Percentiles rank a stretch among this genome's conserved stretches.
phyloP scores from a whole-genome alignment of 2,113 vertebrate species.

The Psettodes erumei region DNA sequence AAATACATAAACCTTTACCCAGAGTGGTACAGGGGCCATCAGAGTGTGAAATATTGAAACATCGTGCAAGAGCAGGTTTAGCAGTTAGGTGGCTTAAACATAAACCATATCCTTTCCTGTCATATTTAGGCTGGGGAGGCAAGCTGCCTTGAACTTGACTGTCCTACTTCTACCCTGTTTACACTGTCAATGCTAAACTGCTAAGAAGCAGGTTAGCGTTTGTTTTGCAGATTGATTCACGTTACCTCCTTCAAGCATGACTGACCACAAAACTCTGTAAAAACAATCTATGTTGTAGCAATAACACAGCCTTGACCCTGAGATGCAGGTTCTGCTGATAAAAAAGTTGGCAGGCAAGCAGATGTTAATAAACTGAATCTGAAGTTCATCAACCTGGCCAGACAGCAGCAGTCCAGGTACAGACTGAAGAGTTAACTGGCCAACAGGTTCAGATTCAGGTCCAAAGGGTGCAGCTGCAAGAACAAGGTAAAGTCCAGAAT shows the following conservation, averaged over 20 bases:
- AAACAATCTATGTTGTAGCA: slow-evolving; percentile 66
- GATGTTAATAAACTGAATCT: slow-evolving; percentile 54
- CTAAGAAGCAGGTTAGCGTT: slow-evolving; percentile 34
- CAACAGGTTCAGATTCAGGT: slow-evolving; percentile 6
- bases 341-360: slow-evolving; percentile 20
- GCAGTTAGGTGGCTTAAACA: slow-evolving; percentile 62
- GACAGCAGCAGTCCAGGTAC: slow-evolving; percentile 16
- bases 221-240: slow-evolving; percentile 40
- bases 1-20: slow-evolving; percentile 33
- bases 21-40: neutral
- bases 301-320: slow-evolving; percentile 61
- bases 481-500: neutral
- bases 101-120: slow-evolving; percentile 37
- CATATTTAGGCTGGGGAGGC: slow-evolving; percentile 11
- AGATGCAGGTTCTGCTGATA: slow-evolving; percentile 32
- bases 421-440: neutral
- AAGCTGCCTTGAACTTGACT: slow-evolving; percentile 26
- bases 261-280: slow-evolving; percentile 44
- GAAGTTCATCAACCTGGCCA: slow-evolving; percentile 50
- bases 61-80: slow-evolving; percentile 22
- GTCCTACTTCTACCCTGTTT: slow-evolving; percentile 57
- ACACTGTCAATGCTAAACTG: slow-evolving; percentile 44
- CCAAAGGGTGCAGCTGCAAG: neutral
- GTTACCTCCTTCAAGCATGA: slow-evolving; percentile 49
- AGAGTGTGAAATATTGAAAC: slow-evolving; percentile 47